Conservation (phyloP, 2,113 vertebrate genomes). For the Channa argus region DNA sequence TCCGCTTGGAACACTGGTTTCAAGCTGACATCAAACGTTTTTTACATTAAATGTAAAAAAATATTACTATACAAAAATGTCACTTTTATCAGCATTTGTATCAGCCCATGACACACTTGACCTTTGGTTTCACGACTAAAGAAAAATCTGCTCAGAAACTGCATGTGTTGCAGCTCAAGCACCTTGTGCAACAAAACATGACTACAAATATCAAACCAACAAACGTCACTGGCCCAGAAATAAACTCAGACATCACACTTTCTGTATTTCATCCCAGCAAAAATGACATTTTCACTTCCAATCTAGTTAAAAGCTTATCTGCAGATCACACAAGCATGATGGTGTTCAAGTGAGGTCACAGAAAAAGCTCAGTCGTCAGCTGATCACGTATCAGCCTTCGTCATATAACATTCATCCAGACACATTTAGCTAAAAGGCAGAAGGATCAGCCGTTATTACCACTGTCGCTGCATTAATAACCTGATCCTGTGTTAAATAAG, state of each 20-base stretch:
- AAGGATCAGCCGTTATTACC: conserved; percentile 13
- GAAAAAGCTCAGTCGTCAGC: conserved; percentile 45
- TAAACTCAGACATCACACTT: conserved; percentile 47
- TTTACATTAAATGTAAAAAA: too few species aligned
- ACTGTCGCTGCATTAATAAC: conserved; percentile 1
- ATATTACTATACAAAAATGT: too few species aligned
- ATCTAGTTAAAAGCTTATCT: conserved; percentile 73
- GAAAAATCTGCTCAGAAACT: too few species aligned
- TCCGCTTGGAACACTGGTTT: too few species aligned
- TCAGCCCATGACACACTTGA: too few species aligned
- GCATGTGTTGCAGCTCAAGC: too few species aligned
- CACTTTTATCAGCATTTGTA: too few species aligned
- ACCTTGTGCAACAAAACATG: background rate
- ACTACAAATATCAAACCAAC: conserved; percentile 33
- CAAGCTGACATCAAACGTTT: too few species aligned
- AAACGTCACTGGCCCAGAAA: conserved; percentile 61
- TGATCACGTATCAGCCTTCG: conserved; percentile 47
- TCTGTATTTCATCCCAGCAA: conserved; percentile 30
- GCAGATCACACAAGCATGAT: conserved; percentile 63
- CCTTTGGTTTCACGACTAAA: too few species aligned
- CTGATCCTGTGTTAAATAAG: conserved; percentile 29
- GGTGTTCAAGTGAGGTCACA: conserved; percentile 43
- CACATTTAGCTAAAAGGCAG: conserved; percentile 32
- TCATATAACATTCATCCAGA: conserved; percentile 12
- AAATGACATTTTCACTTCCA: conserved; percentile 64